Evolutionary conservation across 1,140 invertebrate species (phyloP).

Genomic region (Littorina saxatilis): DNA sequence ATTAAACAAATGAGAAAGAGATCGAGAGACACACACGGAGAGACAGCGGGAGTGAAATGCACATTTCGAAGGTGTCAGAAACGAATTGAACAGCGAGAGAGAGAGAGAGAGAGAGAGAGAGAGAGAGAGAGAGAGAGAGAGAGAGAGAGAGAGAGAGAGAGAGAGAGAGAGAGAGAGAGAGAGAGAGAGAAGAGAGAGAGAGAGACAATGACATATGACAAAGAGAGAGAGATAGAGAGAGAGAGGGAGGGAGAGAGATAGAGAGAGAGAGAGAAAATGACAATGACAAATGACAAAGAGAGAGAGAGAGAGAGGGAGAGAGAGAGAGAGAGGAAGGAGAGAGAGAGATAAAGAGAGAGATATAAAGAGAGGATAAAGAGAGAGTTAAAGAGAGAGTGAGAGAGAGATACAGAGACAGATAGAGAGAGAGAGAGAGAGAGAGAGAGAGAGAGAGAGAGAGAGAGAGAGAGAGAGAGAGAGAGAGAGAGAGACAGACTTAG

Average conservation of each 20-base stretch:
- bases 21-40: not conserved
- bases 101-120: not conserved
- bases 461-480: constrained; percentile 16
- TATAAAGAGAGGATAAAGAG: too few relatives aligned
- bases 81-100: not conserved
- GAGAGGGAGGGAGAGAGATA: too few relatives aligned
- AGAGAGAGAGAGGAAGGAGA: constrained; percentile 6
- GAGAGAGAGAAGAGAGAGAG: not conserved
- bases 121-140: not conserved
- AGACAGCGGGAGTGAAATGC: not conserved
- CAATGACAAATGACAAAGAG: not conserved
- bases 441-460: constrained; percentile 3
- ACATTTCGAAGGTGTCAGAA: not conserved
- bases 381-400: too few relatives aligned
- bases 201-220: too few relatives aligned
- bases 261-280: too few relatives aligned
- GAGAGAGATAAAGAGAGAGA: too few relatives aligned
- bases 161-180: not conserved
- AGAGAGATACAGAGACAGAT: not conserved
- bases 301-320: not conserved
- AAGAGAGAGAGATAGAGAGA: too few relatives aligned
- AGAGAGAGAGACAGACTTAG: not conserved
- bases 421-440: constrained; percentile 4
- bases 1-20: too few relatives aligned
- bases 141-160: not conserved